Base-by-base conservation (phyloP, 2,888 invertebrate genomes). In the Callinectes sapidus region DNA sequence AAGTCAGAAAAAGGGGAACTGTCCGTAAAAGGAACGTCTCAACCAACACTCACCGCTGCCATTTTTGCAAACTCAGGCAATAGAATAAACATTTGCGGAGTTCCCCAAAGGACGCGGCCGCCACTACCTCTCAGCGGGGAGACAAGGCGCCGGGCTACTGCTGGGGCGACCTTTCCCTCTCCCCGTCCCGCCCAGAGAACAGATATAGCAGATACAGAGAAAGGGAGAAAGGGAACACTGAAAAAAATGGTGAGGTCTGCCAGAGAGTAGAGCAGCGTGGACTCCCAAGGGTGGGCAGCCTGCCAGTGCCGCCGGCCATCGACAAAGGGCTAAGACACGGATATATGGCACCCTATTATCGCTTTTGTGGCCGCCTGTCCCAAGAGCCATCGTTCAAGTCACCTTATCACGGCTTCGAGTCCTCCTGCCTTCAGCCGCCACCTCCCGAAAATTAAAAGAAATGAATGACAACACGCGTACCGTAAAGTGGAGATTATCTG, bases 331-430 rank as follows among this genome's bases (percentile, higher is more conserved):
- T 66, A 71, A 66, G 89, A 89, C 89, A 89, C 71, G 66, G 89
- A 89, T 55, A 66, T 71, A 89, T 89, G 39, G 71, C 89, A 23
- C 8, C n/a, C 89, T 66, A 89, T 89, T 89, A 89, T 71, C 23
- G 55, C 89, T 66, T 66, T 71, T 89, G 89, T 35, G 71, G 71
- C 71, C 14, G 39, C 28, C 66, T 89, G 71, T 89, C 89, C n/a
- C 71, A 89, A 71, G 71, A 39, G 32, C 71, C 89, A 71, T 89
- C 55, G 39, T 89, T 89, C 89, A 89, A 42, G 42, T 6, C 14
- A 48, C 87, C 87, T 87, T 87, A 87, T 87, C 87, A 87, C n/a
- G 23, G 48, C 48, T 54, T 54, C n/a, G 48, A 48, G 23, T 86
- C 86, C 87, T 86, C 35, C 35, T 81, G 81, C 81, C 81, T 16